Evolutionary conservation across 2,888 invertebrate genomes (phyloP).

Genomic region (Sphaerophoria rueppellii): DNA sequence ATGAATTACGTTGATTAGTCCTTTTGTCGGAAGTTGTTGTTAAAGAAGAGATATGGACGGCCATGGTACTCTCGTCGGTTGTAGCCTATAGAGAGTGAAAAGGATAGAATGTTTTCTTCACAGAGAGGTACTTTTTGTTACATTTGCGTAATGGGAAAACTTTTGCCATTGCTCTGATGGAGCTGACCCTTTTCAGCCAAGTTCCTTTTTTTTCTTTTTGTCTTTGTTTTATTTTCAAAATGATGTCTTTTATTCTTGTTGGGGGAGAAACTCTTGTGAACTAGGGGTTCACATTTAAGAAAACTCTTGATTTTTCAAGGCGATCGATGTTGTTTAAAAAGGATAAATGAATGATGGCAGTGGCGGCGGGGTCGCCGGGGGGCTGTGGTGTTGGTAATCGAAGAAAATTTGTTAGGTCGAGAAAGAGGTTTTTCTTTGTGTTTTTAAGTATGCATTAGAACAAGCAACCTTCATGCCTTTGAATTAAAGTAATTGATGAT

Average conservation of each 20-base stretch:
- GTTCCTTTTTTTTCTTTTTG: not conserved
- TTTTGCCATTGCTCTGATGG: conserved; percentile 54
- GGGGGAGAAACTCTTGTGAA: not conserved
- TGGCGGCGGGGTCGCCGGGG: too few species aligned
- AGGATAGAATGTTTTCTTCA: not conserved
- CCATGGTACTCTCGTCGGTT: conserved; percentile 10
- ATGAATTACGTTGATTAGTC: conserved; percentile 73
- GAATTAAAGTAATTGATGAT: too few species aligned
- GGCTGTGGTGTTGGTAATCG: too few species aligned
- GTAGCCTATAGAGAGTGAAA: not conserved
- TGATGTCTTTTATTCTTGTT: conserved; percentile 26
- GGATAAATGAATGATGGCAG: not conserved
- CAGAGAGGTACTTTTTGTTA: conserved; percentile 61
- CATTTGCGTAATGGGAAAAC: conserved; percentile 73
- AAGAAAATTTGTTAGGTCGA: too few species aligned
- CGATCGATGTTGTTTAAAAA: not conserved
- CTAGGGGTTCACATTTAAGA: conserved; percentile 5
- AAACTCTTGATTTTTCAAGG: conserved; percentile 17
- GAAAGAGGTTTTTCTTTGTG: too few species aligned
- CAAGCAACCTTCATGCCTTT: too few species aligned
- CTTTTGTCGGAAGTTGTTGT: conserved; percentile 65
- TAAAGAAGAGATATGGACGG: conserved; percentile 17
- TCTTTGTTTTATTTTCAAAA: not conserved
- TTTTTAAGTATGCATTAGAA: too few species aligned
- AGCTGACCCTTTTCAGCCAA: conserved; percentile 52